Conservation (phyloP, 2,113 vertebrate genomes). For the Piprites chloris region DNA sequence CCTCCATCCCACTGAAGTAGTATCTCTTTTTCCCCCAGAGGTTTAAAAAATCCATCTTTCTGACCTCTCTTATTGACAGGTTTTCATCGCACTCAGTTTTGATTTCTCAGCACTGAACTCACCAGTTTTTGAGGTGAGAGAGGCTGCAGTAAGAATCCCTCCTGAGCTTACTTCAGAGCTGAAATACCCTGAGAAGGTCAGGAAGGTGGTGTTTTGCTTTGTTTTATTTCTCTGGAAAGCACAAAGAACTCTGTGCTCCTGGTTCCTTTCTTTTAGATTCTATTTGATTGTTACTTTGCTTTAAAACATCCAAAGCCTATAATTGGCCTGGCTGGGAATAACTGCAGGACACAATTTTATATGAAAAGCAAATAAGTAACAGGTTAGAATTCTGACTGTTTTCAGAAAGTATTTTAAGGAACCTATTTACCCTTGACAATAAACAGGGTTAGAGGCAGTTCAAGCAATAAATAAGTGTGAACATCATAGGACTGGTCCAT, state of each 20-base stretch:
- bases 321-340: neutral
- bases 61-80: neutral
- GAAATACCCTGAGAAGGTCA: neutral
- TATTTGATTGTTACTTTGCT: neutral
- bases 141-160: neutral
- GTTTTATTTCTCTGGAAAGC: neutral
- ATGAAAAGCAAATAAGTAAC: neutral
- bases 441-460: neutral
- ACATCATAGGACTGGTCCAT: neutral
- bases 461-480: neutral
- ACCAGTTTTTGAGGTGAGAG: neutral
- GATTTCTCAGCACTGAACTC: neutral
- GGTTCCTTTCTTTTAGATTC: neutral
- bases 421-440: neutral
- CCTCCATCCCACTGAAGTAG: neutral
- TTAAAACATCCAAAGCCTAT: neutral
- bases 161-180: neutral
- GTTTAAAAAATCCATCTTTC: neutral
- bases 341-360: neutral
- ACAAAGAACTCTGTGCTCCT: neutral
- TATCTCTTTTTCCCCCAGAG: neutral
- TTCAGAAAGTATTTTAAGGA: neutral
- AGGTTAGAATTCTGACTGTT: neutral
- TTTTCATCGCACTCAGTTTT: neutral
- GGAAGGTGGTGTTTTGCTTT: neutral